phyloP scores from a whole-genome alignment of 2,113 vertebrate genomes.

The Jaculus jaculus region DNA sequence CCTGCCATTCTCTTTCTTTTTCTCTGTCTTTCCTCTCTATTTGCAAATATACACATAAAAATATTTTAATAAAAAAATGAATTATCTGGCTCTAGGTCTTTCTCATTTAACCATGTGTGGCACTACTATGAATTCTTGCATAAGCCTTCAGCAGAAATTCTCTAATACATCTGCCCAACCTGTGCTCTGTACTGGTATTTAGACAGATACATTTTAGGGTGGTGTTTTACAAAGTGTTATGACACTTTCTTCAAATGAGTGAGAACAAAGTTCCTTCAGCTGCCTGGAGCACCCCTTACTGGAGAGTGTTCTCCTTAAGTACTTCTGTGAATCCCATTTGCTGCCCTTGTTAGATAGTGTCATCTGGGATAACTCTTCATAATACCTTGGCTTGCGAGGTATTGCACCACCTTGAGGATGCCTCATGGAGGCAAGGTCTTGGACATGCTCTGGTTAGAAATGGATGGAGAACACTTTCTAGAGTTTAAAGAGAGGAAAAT shows the following conservation, averaged over 20 bases:
- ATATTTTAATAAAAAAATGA: too few relatives aligned
- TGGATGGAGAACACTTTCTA: neutral
- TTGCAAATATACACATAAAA: too few relatives aligned
- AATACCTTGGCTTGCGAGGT: neutral
- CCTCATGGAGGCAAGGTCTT: neutral
- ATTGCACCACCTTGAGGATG: neutral
- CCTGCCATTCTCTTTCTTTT: too few relatives aligned
- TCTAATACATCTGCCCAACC: neutral
- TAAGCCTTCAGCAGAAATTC: neutral
- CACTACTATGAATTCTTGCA: neutral
- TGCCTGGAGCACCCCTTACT: neutral
- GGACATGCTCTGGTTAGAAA: neutral
- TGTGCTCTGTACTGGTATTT: neutral
- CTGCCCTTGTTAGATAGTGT: rapidly evolving
- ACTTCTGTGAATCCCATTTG: rapidly evolving
- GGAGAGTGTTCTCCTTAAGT: neutral
- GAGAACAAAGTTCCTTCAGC: neutral
- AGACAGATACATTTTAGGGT: neutral
- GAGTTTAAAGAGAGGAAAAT: neutral
- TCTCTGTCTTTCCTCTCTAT: too few relatives aligned
- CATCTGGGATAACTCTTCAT: neutral
- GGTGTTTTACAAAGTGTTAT: neutral
- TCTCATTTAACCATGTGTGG: neutral
- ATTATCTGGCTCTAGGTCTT: neutral
- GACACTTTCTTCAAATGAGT: neutral